phyloP scores from a whole-genome alignment of 2,113 vertebrate species.

The Orientallactaga bullata region DNA sequence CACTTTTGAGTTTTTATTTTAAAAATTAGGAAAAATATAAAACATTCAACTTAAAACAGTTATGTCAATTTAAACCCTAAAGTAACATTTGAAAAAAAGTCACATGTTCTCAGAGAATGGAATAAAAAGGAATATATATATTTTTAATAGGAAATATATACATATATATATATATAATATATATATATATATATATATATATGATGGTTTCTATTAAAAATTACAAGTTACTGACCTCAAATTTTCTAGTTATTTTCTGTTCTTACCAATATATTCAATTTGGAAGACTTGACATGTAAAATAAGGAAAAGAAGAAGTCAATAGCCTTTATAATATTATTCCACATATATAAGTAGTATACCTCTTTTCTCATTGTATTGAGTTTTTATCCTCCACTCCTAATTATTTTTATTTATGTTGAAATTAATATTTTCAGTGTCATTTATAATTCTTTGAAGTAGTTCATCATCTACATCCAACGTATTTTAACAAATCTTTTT shows the following conservation, averaged over 20 bases:
- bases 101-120: slow-evolving; percentile 19
- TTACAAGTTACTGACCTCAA: neutral
- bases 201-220: slow-evolving; percentile 15
- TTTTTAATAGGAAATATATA: too few relatives aligned
- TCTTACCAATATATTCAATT: slow-evolving; percentile 1
- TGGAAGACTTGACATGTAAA: slow-evolving; percentile 9
- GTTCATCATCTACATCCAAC: neutral
- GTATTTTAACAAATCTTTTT: neutral
- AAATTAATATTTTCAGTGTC: neutral
- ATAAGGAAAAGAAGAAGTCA: slow-evolving; percentile 30
- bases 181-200: too few relatives aligned
- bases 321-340: slow-evolving; percentile 5
- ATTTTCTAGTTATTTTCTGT: neutral
- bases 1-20: slow-evolving; percentile 4
- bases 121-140: neutral
- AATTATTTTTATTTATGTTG: neutral
- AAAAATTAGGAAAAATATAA: neutral
- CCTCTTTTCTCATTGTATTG: slow-evolving; percentile 6
- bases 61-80: slow-evolving; percentile 44
- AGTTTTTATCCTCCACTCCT: neutral
- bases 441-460: slow-evolving; percentile 48
- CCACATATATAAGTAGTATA: neutral
- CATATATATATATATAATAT: too few relatives aligned
- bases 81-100: slow-evolving; percentile 29
- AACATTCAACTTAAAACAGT: slow-evolving; percentile 29